Percentiles rank a stretch among this genome's conserved stretches.
phyloP scores from a whole-genome alignment of 1,140 invertebrate genomes.

The Bathynomus jamesi region DNA sequence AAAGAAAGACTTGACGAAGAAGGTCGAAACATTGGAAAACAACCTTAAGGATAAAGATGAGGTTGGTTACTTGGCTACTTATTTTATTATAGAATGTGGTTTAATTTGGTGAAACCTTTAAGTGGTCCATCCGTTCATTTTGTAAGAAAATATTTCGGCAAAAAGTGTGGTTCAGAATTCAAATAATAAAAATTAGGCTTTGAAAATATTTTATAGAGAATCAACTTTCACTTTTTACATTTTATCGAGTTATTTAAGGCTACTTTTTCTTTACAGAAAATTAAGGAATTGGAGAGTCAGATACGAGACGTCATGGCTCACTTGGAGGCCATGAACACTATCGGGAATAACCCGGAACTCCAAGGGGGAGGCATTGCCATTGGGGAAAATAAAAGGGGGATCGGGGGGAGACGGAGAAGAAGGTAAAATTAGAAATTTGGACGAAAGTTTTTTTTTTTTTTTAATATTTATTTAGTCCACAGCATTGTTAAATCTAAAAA shows the following conservation, averaged over 20 bases:
- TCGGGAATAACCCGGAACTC: conserved; percentile 32
- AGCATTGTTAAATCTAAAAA: too few species aligned
- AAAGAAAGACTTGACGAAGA: conserved; percentile 65
- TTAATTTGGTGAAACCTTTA: background rate
- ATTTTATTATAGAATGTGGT: background rate
- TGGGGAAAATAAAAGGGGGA: background rate
- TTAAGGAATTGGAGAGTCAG: conserved; percentile 79
- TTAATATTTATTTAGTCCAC: too few species aligned
- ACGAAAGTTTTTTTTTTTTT: too few species aligned
- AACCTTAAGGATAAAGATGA: conserved; percentile 54
- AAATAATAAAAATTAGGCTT: background rate
- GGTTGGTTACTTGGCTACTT: conserved; percentile 37
- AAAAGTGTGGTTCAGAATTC: background rate
- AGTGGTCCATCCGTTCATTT: conserved; percentile 15
- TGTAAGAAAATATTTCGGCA: background rate
- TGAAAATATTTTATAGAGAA: background rate
- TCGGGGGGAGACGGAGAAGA: background rate
- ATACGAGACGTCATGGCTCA: conserved; percentile 93
- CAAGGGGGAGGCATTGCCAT: conserved; percentile 20
- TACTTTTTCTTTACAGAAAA: conserved; percentile 51
- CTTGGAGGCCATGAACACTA: conserved; percentile 69
- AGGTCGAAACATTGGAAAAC: conserved; percentile 57
- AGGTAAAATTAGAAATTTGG: too few species aligned
- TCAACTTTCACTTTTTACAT: background rate
- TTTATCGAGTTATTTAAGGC: background rate